Evolutionary conservation across 30 jellyfish, hydroid and myxozoan genomes (phyloP).

Genomic region (Aurelia aurita complex sp. Pacific): DNA sequence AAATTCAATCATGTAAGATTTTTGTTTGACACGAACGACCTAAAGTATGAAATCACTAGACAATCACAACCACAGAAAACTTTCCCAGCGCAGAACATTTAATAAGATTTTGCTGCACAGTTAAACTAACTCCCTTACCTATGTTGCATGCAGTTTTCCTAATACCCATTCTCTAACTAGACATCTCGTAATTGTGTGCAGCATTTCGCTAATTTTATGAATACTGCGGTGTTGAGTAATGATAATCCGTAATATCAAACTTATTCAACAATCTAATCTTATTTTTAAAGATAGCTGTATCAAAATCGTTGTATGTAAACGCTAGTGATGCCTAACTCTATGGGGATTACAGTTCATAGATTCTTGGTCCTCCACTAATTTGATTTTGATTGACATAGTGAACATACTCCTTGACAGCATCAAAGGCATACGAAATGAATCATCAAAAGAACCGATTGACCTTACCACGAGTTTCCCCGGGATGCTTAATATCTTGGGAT

Average conservation of each 20-base stretch:
- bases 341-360: slow-evolving; percentile 1
- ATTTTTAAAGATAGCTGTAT: slow-evolving; percentile 28
- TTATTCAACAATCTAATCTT: slow-evolving; percentile 13
- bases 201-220: slow-evolving; percentile 15
- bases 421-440: not conserved
- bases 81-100: slow-evolving; percentile 11
- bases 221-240: slow-evolving; percentile 9
- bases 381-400: slow-evolving; percentile 13
- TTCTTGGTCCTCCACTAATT: slow-evolving; percentile 17
- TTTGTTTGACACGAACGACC: too few relatives aligned
- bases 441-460: too few relatives aligned
- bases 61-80: slow-evolving; percentile 12
- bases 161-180: slow-evolving; percentile 7
- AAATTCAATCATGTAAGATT: too few relatives aligned
- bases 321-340: slow-evolving; percentile 40
- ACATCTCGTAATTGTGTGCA: not conserved
- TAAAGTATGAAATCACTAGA: too few relatives aligned
- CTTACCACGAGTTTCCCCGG: too few relatives aligned
- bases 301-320: slow-evolving; percentile 14
- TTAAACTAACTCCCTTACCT: too few relatives aligned
- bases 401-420: slow-evolving; percentile 37
- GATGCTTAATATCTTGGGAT: too few relatives aligned
- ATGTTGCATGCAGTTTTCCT: not conserved
- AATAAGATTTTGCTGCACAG: slow-evolving; percentile 16
- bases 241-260: slow-evolving; percentile 21